phyloP scores from a whole-genome alignment of 1,140 invertebrate genomes.

The Bombus haemorrhoidalis region DNA sequence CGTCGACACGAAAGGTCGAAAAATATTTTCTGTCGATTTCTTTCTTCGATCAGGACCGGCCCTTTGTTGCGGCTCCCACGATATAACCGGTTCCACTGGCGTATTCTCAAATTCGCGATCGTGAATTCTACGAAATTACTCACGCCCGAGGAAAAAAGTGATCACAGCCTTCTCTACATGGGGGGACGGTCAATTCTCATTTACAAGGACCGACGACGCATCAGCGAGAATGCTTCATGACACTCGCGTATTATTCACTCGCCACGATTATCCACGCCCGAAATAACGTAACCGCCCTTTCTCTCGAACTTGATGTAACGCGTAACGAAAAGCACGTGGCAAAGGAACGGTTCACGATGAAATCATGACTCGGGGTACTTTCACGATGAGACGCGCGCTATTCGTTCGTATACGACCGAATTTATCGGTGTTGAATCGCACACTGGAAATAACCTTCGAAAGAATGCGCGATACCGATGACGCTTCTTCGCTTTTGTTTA shows the following conservation, averaged over 20 bases:
- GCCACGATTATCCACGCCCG: constrained; percentile 4
- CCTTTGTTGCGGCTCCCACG: constrained; percentile 29
- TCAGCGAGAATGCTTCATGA: background rate
- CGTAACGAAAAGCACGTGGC: constrained; percentile 20
- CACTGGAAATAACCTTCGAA: constrained; percentile 27
- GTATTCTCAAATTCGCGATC: constrained; percentile 56
- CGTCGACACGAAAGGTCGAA: background rate
- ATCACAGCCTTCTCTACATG: background rate
- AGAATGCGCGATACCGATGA: background rate
- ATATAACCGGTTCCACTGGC: constrained; percentile 44
- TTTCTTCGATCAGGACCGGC: constrained; percentile 6
- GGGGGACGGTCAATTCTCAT: constrained; percentile 15
- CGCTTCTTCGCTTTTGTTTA: background rate
- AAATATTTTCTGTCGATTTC: constrained; percentile 26
- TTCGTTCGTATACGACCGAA: background rate
- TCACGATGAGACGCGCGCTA: background rate
- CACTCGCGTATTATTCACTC: constrained; percentile 55
- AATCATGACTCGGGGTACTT: background rate
- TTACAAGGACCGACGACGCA: background rate
- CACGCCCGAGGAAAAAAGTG: background rate
- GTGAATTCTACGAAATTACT: constrained; percentile 41
- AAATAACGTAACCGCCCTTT: constrained; percentile 32
- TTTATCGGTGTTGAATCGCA: background rate
- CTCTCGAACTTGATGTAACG: background rate
- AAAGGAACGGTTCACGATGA: background rate